Percentiles rank a stretch among this genome's conserved stretches.
Evolutionary conservation across 2,888 invertebrate species (phyloP).

Genomic region (Hypena proboscidalis): DNA sequence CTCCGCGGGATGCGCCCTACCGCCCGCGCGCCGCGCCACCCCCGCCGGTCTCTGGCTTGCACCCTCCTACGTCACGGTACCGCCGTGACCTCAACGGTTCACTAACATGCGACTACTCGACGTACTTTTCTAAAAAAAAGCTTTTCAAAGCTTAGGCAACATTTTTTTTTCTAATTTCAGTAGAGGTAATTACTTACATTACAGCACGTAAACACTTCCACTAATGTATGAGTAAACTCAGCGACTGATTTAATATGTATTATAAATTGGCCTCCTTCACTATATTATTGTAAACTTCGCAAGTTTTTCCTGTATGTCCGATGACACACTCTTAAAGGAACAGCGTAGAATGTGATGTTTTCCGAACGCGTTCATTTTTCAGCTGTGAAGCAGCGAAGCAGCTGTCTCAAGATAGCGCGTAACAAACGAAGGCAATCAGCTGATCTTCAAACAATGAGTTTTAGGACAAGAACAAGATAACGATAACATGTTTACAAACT

Average conservation of each 20-base stretch:
- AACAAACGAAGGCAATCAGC: too few relatives aligned
- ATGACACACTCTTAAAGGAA: not conserved
- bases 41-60: conserved; percentile 19
- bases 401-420: too few relatives aligned
- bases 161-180: not conserved
- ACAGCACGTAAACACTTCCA: conserved; percentile 6
- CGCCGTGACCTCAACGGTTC: conserved; percentile 34
- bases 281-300: not conserved
- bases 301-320: conserved; percentile 6
- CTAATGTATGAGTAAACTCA: conserved; percentile 3
- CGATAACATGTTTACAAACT: too few relatives aligned
- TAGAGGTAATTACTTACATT: conserved; percentile 2
- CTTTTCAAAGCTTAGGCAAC: not conserved
- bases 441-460: too few relatives aligned
- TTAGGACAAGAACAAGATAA: too few relatives aligned
- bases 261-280: not conserved
- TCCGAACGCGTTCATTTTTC: too few relatives aligned
- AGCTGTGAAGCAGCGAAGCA: too few relatives aligned
- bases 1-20: conserved; percentile 46
- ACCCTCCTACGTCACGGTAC: conserved; percentile 34
- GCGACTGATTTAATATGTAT: conserved; percentile 4
- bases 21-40: conserved; percentile 32
- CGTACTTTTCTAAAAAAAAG: too few relatives aligned
- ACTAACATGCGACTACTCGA: conserved; percentile 23
- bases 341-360: too few relatives aligned